phyloP scores from a whole-genome alignment of 1,140 invertebrate species.

The Lepidurus couesii region DNA sequence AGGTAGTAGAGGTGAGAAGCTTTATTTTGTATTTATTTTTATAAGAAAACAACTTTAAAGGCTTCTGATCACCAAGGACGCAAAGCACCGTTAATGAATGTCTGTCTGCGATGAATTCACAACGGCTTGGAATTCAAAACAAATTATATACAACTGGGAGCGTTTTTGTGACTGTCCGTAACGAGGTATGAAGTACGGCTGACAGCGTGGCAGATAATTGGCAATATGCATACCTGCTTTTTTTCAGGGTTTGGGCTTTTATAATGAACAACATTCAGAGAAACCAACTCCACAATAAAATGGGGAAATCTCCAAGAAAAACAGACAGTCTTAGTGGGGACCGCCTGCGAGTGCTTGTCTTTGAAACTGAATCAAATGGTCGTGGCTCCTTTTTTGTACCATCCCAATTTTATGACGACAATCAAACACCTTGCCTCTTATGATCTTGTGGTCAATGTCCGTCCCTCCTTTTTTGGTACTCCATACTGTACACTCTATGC shows the following conservation, averaged over 20 bases:
- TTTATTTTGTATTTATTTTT: not conserved
- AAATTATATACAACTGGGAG: not conserved
- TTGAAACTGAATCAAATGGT: not conserved
- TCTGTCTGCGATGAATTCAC: no score
- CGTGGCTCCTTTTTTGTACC: not conserved
- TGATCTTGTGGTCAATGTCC: no score
- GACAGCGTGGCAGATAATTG: not conserved
- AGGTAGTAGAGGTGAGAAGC: not conserved
- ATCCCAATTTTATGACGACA: not conserved
- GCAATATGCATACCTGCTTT: constrained; percentile 1
- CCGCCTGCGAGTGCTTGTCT: not conserved
- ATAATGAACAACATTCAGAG: constrained; percentile 16
- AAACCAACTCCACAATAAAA: not conserved
- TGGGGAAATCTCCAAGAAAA: not conserved
- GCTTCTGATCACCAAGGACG: no score
- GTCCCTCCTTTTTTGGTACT: no score
- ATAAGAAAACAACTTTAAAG: not conserved
- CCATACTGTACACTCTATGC: not conserved
- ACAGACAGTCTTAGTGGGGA: not conserved
- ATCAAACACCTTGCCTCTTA: not conserved
- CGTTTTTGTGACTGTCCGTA: not conserved
- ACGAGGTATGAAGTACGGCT: not conserved
- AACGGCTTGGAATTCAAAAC: no score
- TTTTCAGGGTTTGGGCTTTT: not conserved
- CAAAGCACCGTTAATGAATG: no score